phyloP scores from a whole-genome alignment of 2,888 invertebrate genomes.

The Diploptera punctata region DNA sequence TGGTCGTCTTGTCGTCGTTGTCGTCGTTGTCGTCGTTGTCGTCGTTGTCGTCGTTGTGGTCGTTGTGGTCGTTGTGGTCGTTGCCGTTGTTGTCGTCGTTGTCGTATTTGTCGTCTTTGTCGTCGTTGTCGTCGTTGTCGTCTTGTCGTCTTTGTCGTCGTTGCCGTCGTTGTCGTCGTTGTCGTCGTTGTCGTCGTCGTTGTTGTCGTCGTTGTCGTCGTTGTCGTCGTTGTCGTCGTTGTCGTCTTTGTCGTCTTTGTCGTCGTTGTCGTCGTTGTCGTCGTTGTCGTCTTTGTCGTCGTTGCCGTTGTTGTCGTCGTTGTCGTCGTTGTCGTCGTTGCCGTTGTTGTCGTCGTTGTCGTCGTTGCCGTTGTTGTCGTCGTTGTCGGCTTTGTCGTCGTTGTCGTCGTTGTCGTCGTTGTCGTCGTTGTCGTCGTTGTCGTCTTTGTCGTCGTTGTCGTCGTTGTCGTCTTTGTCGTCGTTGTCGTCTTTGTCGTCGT shows the following conservation, averaged over 20 bases:
- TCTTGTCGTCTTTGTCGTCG: not conserved
- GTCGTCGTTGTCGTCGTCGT: not conserved
- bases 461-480: no score
- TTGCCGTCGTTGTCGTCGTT: not conserved
- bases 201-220: not conserved
- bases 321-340: not conserved
- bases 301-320: conserved; percentile 1
- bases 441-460: no score
- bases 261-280: no score
- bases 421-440: no score
- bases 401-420: not conserved
- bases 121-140: no score
- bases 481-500: no score
- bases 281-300: no score
- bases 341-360: not conserved
- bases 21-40: not conserved
- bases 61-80: no score
- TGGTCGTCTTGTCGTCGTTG: not conserved
- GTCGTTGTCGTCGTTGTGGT: no score
- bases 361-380: not conserved
- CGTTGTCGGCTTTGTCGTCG: not conserved
- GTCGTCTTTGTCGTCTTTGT: no score
- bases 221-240: not conserved
- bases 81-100: no score
- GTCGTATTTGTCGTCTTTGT: no score